A percentile compares a stretch with the other conserved stretches of the same genome.
These are phyloP conservation scores for Parochlus steinenii DNA, from an alignment of 2,888 invertebrate species.

Conservation along the genomic window DNA sequence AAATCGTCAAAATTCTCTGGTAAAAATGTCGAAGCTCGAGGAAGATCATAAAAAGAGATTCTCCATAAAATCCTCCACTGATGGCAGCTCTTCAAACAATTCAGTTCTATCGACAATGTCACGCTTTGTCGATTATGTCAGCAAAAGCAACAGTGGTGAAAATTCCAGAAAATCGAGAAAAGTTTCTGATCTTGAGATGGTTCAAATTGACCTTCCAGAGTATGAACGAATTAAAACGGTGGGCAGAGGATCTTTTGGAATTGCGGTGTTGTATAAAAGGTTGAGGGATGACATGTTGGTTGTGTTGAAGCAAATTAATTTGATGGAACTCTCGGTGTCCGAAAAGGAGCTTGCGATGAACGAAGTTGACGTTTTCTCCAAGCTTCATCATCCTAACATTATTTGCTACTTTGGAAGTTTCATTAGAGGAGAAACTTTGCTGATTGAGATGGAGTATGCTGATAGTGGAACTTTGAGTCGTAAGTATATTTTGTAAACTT, in stretches of 20 bases:
- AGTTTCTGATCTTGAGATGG: slow-evolving; percentile 8
- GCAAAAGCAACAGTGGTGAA: background rate
- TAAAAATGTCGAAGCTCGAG: too few species aligned
- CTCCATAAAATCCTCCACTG: too few species aligned
- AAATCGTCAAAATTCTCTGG: too few species aligned
- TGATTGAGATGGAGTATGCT: slow-evolving; percentile 68
- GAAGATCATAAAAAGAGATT: too few species aligned
- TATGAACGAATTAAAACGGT: slow-evolving; percentile 6
- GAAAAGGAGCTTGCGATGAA: slow-evolving; percentile 52
- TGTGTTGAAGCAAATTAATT: slow-evolving; percentile 58
- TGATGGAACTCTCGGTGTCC: slow-evolving; percentile 44
- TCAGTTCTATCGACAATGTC: slow-evolving; percentile 8
- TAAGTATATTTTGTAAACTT: too few species aligned
- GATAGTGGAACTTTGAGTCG: slow-evolving; percentile 59
- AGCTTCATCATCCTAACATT: slow-evolving; percentile 56
- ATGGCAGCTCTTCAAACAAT: background rate
- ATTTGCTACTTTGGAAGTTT: slow-evolving; percentile 57
- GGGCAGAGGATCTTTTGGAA: slow-evolving; percentile 44
- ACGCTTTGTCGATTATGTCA: slow-evolving; percentile 6
- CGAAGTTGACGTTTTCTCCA: slow-evolving; percentile 50
- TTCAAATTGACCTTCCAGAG: slow-evolving; percentile 1
- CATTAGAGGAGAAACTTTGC: slow-evolving; percentile 47
- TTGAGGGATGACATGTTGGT: slow-evolving; percentile 44
- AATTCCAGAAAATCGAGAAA: slow-evolving; percentile 8
- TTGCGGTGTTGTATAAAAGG: slow-evolving; percentile 47